Evolutionary conservation across 2,113 vertebrate genomes (phyloP).

Genomic region (Salvelinus sp.): DNA sequence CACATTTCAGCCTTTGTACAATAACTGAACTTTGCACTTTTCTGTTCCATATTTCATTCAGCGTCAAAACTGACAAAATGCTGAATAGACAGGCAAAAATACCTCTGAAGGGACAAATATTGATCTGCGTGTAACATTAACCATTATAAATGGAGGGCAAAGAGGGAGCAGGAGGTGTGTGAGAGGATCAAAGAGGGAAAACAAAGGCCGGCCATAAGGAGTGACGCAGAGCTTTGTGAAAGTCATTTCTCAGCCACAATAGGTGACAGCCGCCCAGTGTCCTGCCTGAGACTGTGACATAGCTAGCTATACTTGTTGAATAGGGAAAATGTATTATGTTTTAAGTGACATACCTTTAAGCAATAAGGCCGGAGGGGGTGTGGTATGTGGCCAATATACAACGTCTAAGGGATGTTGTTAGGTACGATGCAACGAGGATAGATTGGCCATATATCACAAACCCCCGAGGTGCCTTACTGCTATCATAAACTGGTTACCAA

Average conservation of each 20-base stretch:
- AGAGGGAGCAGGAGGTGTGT: slow-evolving; percentile 1
- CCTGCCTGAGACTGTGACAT: background rate
- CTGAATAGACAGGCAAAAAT: slow-evolving; percentile 19
- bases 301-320: background rate
- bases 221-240: background rate
- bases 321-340: background rate
- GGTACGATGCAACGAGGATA: too few species aligned
- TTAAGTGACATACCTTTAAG: background rate
- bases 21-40: slow-evolving; percentile 28
- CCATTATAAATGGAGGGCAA: slow-evolving; percentile 23
- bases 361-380: too few species aligned
- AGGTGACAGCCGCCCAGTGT: background rate
- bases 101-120: slow-evolving; percentile 30
- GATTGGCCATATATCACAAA: too few species aligned
- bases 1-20: slow-evolving; percentile 14
- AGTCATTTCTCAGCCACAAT: background rate
- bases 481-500: too few species aligned
- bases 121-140: slow-evolving; percentile 40
- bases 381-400: too few species aligned
- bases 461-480: too few species aligned
- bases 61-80: slow-evolving; percentile 16
- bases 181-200: slow-evolving; percentile 2
- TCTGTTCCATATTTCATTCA: slow-evolving; percentile 1
- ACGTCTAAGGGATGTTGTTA: too few species aligned
- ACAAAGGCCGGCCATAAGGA: background rate